phyloP scores from a whole-genome alignment of 2,113 vertebrate species.

The Donacobius atricapilla region DNA sequence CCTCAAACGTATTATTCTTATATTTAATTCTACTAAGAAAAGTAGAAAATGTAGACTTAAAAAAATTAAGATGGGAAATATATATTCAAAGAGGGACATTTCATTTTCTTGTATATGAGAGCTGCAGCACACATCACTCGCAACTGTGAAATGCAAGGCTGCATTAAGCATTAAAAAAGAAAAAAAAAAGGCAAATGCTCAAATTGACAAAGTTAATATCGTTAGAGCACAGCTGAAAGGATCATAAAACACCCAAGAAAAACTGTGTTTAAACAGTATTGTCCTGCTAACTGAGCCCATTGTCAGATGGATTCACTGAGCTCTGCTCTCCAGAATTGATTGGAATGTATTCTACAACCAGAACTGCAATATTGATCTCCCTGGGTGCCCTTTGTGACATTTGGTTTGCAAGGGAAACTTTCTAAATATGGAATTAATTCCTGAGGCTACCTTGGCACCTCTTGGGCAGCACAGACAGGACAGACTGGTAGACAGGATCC shows the following conservation, averaged over 20 bases:
- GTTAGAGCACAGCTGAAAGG: background rate
- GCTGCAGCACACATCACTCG: background rate
- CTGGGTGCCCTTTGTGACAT: background rate
- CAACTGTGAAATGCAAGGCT: background rate
- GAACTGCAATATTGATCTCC: slow-evolving; percentile 10
- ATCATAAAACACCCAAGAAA: background rate
- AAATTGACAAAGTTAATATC: background rate
- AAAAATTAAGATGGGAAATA: background rate
- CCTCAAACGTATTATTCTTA: background rate
- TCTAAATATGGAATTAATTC: slow-evolving; percentile 24
- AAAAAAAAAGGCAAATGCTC: background rate
- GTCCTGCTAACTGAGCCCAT: background rate
- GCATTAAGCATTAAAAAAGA: background rate
- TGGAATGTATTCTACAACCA: background rate
- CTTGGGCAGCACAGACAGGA: background rate
- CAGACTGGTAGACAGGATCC: background rate
- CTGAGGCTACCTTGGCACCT: slow-evolving; percentile 1
- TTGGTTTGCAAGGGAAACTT: background rate
- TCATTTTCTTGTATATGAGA: background rate
- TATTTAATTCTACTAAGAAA: background rate
- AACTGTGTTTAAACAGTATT: background rate
- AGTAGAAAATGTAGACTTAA: background rate
- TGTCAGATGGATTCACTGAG: background rate
- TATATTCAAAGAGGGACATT: background rate
- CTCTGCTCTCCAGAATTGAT: background rate